Evolutionary conservation across 2,888 invertebrate species (phyloP), one percentile per base, ranked within the genome.

Genomic region (Mythimna impura): DNA sequence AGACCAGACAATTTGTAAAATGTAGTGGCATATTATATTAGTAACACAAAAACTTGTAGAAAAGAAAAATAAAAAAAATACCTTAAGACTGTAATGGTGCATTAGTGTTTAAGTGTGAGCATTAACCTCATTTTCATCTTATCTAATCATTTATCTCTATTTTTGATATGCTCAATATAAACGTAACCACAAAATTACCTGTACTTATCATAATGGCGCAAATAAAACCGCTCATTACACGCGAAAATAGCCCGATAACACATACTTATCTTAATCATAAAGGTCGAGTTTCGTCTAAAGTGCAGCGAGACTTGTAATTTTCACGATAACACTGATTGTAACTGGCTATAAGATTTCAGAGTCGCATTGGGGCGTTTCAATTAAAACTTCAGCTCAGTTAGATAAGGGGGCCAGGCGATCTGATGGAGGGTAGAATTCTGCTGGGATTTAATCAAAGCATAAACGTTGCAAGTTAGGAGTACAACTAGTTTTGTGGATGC

Each of bases 291-390:
- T 69, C 43, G 58, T 62, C 30, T 50, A 64, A 62, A 64, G n/a
- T 67, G 66, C 80, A 71, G 60, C 55, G 61, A 79, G 55, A 57
- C 67, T 74, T 85, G 73, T 75, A 85, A 85, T 85, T 77, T 83
- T 80, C 54, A 79, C 78, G 89, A 91, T 92, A 91, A 89, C 89
- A 88, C 75, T 86, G 86, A 90, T 87, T 87, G 87, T 89, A 89
- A 92, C 91, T 87, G 89, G 78, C 89, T 84, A 91, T 92, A 91
- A 90, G 90, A 91, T 92, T 92, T 91, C 89, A 89, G 88, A 91
- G 91, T 89, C 88, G 85, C 90, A 89, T 89, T 88, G 88, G 82
- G 90, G 89, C 89, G 86, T 91, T 93, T 93, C 93, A 93, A 93
- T 93, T 93, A 93, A 92, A 93, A 93, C 92, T 93, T 92, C 86